Evolutionary conservation across 1,140 invertebrate genomes (phyloP).

Genomic region (Trachymyrmex cornetzi): DNA sequence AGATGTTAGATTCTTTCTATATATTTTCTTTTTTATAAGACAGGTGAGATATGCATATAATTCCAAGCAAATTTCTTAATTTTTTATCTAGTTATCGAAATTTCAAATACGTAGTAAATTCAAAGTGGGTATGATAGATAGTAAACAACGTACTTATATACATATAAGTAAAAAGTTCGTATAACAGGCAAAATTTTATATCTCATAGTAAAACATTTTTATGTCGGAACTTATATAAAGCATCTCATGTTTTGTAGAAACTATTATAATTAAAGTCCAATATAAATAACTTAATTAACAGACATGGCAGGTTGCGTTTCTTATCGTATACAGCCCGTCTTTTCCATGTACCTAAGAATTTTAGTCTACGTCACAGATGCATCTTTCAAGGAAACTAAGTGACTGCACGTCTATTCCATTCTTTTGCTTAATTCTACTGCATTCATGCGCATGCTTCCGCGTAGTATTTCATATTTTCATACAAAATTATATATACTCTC

Average conservation of each 20-base stretch:
- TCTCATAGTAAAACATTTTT: not conserved
- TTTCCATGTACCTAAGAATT: slow-evolving; percentile 46
- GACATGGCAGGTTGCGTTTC: not conserved
- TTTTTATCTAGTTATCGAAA: not conserved
- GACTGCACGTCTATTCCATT: slow-evolving; percentile 63
- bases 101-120: not conserved
- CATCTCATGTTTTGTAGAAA: not conserved
- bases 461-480: not conserved
- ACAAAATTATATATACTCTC: not conserved
- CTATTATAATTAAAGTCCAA: slow-evolving; percentile 47
- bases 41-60: not conserved
- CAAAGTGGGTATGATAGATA: not conserved
- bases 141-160: too few relatives aligned
- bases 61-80: not conserved
- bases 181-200: not conserved
- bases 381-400: slow-evolving; percentile 58
- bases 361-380: slow-evolving; percentile 51
- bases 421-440: slow-evolving; percentile 68
- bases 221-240: not conserved
- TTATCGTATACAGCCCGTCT: not conserved
- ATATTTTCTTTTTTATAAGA: not conserved
- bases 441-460: slow-evolving; percentile 40
- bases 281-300: slow-evolving; percentile 62
- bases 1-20: not conserved
- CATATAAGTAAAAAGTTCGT: not conserved